Evolutionary conservation across 2,797 vertebrate species (phyloP), one percentile per base, ranked within the genome.

Genomic region (Nannoperca australis): DNA sequence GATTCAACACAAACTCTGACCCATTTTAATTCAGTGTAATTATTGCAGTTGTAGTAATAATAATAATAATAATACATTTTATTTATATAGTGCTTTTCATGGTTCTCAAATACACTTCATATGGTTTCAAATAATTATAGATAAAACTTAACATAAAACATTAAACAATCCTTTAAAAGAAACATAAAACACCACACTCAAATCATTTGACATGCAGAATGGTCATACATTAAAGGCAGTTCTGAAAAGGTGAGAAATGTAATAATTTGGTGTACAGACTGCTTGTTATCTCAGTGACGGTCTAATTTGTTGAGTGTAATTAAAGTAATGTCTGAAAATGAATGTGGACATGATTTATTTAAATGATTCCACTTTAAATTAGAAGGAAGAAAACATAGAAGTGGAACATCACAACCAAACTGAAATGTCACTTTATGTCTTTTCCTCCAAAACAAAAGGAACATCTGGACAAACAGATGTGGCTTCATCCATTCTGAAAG

Each of bases 391-490:
- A 66, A 70, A 59, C 7, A 32, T 18, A 34, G 20, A 32, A 49
- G 27, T 50, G 17, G 22, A 13, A 58, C 42, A 30, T 4, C 18
- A 17, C 1, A 32, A 40, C 4, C 27, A 1, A 54, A 22, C 1
- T 2, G 2, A 50, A 27, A 55, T 60, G 4, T 63, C 24, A 3
- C 54, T 30, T 69, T 4, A n/a, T 40, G 1, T 40, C 2, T 59
- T 54, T 76, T 71, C 53, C 0, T 53, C 8, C 24, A 10, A 50
- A 32, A 38, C 7, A 0, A 32, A 49, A 67, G 22, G 36, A 81
- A 77, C 83, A 73, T 49, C 66, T 84, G 70, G 47, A 78, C 45
- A 22, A 63, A 50, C 75, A 72, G 58, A 76, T 75, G 82, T 67
- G 24, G 17, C 22, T 30, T 7, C 20, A 14, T 70, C 20, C 14